Evolutionary conservation across 2,113 vertebrate species (phyloP).

Genomic region (Tenebrosternarchus preto): DNA sequence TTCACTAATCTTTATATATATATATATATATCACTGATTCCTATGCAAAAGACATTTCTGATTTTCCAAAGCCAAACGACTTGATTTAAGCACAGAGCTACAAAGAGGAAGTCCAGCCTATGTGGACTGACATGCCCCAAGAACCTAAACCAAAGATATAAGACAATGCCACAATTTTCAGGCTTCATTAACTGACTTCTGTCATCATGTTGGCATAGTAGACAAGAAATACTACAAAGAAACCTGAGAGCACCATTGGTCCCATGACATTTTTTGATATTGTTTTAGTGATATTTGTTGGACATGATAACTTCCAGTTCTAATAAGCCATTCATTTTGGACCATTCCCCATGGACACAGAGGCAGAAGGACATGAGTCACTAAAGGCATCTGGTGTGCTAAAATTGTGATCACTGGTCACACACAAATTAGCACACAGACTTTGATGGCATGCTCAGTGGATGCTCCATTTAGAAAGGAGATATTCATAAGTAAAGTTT

Average conservation of each 20-base stretch:
- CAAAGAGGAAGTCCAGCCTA: too few relatives aligned
- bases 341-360: neutral
- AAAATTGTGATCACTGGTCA: neutral
- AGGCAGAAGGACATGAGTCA: neutral
- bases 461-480: neutral
- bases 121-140: too few relatives aligned
- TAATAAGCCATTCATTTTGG: neutral
- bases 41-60: neutral
- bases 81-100: too few relatives aligned
- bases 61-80: neutral
- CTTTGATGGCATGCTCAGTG: neutral
- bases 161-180: too few relatives aligned
- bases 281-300: neutral
- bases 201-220: too few relatives aligned
- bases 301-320: neutral
- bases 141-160: too few relatives aligned
- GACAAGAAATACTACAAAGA: too few relatives aligned
- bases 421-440: slow-evolving; percentile 12
- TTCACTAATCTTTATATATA: neutral
- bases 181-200: too few relatives aligned
- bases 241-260: neutral
- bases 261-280: neutral
- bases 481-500: neutral
- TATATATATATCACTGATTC: too few relatives aligned
- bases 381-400: slow-evolving; percentile 10